Conservation (phyloP, 1,140 invertebrate genomes). For the Drosophila virilis region DNA sequence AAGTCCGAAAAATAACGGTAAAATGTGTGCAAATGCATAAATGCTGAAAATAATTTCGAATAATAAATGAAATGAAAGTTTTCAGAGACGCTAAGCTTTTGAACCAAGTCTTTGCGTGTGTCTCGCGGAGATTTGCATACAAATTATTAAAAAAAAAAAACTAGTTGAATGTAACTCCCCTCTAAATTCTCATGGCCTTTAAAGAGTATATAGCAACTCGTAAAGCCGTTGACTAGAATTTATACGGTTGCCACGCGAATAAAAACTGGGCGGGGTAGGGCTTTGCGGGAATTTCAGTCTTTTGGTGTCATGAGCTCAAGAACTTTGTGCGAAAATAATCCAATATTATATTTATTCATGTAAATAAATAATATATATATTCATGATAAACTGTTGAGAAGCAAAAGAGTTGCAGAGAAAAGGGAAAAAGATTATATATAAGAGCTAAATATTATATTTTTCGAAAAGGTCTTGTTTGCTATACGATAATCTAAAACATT, state of each 20-base stretch:
- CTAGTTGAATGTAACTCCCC: constrained; percentile 2
- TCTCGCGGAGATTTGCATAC: constrained; percentile 42
- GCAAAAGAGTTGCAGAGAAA: no score
- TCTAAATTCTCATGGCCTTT: constrained; percentile 3
- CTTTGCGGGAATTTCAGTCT: neutral
- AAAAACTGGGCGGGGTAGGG: neutral
- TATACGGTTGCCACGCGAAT: constrained; percentile 13
- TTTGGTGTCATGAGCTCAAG: no score
- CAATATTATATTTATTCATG: no score
- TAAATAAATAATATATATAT: no score
- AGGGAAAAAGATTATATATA: no score
- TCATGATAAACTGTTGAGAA: no score
- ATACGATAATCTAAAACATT: no score
- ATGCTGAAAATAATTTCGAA: constrained; percentile 6
- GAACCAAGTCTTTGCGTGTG: constrained; percentile 18
- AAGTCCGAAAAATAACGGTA: constrained; percentile 23
- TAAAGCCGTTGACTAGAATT: neutral
- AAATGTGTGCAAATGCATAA: constrained; percentile 13
- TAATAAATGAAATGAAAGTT: constrained; percentile 42
- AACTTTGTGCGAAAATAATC: no score
- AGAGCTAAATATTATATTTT: no score
- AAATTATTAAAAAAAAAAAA: constrained; percentile 20
- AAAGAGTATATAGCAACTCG: neutral
- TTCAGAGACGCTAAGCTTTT: constrained; percentile 6
- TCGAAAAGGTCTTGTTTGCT: no score